Conservation (phyloP, 2,888 invertebrate genomes). For the Drosophila kambysellisi region DNA sequence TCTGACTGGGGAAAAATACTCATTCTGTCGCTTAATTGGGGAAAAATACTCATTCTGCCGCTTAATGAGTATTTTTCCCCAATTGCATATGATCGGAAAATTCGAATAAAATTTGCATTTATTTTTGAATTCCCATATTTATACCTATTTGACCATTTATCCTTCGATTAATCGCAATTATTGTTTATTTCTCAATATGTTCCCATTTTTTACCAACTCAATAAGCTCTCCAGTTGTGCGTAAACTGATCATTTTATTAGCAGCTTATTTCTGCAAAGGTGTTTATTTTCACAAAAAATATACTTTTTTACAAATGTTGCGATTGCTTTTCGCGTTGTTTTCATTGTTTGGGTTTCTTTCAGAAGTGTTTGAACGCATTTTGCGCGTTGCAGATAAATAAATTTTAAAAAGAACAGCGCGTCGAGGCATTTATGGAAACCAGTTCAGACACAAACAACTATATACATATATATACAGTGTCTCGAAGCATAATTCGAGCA, state of each 20-base stretch:
- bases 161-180: neutral
- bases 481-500: too few species aligned
- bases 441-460: constrained; percentile 1
- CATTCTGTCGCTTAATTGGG: too few species aligned
- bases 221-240: neutral
- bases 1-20: neutral
- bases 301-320: constrained; percentile 7
- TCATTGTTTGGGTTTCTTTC: neutral
- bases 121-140: neutral
- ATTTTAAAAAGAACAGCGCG: constrained; percentile 24
- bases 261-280: neutral
- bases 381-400: constrained; percentile 64
- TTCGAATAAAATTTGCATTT: neutral
- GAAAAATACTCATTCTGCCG: too few species aligned
- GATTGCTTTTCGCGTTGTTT: neutral
- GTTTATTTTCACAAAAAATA: neutral
- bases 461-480: neutral
- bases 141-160: neutral
- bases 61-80: neutral
- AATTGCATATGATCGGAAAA: neutral
- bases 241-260: constrained; percentile 12
- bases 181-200: neutral
- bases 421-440: constrained; percentile 28
- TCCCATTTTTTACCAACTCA: neutral
- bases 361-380: constrained; percentile 26